phyloP scores from a whole-genome alignment of 2,797 vertebrate genomes.

The Anguilla pacifica region DNA sequence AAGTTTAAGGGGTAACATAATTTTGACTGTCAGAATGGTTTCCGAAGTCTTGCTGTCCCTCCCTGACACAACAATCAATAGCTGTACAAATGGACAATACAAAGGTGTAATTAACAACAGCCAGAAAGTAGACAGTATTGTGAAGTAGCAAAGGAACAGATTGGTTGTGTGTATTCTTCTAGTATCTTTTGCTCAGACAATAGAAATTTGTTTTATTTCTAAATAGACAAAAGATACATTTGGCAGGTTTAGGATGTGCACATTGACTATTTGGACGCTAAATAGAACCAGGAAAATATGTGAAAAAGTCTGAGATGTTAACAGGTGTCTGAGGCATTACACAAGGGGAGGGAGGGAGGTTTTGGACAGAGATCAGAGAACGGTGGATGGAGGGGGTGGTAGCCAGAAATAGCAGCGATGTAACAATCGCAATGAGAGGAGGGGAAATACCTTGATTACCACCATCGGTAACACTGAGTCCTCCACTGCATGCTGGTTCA shows the following conservation, averaged over 20 bases:
- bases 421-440: conserved; percentile 11
- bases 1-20: conserved; percentile 19
- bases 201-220: not conserved
- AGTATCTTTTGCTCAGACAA: not conserved
- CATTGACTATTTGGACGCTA: not conserved
- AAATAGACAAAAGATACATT: not conserved
- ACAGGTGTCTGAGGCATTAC: not conserved
- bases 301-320: not conserved
- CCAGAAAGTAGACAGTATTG: too few species aligned
- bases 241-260: conserved; percentile 8
- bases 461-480: not conserved
- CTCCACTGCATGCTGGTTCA: not conserved
- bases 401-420: conserved; percentile 28
- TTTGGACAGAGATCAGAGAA: conserved; percentile 16
- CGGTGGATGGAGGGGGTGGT: conserved; percentile 22
- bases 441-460: conserved; percentile 34
- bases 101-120: not conserved
- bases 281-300: conserved; percentile 22
- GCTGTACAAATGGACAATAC: not conserved
- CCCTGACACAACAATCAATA: not conserved
- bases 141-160: too few species aligned
- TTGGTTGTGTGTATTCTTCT: not conserved
- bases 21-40: conserved; percentile 18
- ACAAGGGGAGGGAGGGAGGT: not conserved
- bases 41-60: not conserved